These are phyloP conservation scores for rabbit (Oryctolagus cuniculus) DNA, from an alignment of 2,113 vertebrate genomes.

Conservation along the genomic window DNA sequence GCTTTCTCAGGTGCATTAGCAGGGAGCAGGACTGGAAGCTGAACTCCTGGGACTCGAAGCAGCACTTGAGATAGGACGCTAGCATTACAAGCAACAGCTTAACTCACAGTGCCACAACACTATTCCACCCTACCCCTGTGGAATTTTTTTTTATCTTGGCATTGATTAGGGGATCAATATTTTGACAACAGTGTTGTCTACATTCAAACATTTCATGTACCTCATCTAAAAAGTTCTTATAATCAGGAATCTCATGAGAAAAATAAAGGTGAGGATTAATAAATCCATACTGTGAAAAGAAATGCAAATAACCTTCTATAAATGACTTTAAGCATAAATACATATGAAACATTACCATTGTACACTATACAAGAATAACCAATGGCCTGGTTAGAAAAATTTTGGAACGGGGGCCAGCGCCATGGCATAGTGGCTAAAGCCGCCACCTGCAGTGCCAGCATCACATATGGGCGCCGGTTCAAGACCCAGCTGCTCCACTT, in stretches of 20 bases:
- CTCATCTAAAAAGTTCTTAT: not conserved
- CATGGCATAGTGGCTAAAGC: no score
- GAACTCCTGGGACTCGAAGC: no score
- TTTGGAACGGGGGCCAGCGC: no score
- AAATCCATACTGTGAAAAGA: conserved; percentile 7
- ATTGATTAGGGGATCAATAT: not conserved
- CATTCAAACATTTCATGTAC: not conserved
- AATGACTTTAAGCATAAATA: conserved; percentile 5
- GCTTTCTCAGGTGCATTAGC: no score
- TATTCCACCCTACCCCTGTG: no score
- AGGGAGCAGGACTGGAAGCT: no score
- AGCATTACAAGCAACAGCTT: no score
- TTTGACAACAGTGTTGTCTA: not conserved
- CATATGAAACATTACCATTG: conserved; percentile 7
- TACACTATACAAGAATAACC: conserved; percentile 1
- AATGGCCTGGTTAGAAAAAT: conserved; percentile 15
- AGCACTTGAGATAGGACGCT: no score
- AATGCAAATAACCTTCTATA: conserved; percentile 19
- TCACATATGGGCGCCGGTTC: no score
- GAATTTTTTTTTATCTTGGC: not conserved
- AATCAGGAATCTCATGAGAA: not conserved
- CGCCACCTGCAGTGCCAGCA: no score
- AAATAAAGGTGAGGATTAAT: conserved; percentile 1
- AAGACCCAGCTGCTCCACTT: no score
- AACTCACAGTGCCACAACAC: no score